Conservation (phyloP, 2,888 invertebrate genomes). For the Shargacucullia verbasci region DNA sequence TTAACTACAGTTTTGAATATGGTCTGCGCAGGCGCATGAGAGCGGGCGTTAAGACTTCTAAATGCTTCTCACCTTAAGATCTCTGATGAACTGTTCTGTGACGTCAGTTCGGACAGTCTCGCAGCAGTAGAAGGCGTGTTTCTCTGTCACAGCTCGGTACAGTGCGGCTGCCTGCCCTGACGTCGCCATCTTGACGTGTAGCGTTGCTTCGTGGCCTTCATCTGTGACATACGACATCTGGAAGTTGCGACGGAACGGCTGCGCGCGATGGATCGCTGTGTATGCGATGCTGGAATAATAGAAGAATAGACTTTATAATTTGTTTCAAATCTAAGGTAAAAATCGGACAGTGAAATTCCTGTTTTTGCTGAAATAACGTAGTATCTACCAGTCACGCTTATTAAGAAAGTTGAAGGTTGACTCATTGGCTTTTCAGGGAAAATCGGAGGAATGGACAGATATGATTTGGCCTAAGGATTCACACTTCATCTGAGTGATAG, state of each 20-base stretch:
- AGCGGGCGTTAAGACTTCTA: too few species aligned
- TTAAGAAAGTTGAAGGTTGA: too few species aligned
- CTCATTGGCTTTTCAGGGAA: too few species aligned
- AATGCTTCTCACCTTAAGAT: conserved; percentile 90
- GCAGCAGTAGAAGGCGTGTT: conserved; percentile 97
- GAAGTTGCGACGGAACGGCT: conserved; percentile 92
- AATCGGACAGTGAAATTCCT: neutral
- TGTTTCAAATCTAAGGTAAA: neutral
- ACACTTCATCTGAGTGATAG: too few species aligned
- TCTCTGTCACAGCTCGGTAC: conserved; percentile 96
- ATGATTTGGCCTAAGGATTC: too few species aligned
- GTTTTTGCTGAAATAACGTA: too few species aligned
- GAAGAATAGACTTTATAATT: neutral
- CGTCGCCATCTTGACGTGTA: conserved; percentile 94
- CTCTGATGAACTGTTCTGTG: conserved; percentile 96
- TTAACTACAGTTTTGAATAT: too few species aligned
- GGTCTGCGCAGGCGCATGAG: too few species aligned
- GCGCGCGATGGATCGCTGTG: conserved; percentile 94
- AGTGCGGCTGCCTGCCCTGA: conserved; percentile 94
- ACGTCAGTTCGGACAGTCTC: conserved; percentile 96
- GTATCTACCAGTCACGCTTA: too few species aligned
- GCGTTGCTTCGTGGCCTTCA: conserved; percentile 91
- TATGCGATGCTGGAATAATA: conserved; percentile 91
- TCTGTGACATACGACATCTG: conserved; percentile 92
- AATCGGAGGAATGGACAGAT: too few species aligned